Base-by-base conservation (phyloP, 2,797 vertebrate species). In the Iguana delicatissima region DNA sequence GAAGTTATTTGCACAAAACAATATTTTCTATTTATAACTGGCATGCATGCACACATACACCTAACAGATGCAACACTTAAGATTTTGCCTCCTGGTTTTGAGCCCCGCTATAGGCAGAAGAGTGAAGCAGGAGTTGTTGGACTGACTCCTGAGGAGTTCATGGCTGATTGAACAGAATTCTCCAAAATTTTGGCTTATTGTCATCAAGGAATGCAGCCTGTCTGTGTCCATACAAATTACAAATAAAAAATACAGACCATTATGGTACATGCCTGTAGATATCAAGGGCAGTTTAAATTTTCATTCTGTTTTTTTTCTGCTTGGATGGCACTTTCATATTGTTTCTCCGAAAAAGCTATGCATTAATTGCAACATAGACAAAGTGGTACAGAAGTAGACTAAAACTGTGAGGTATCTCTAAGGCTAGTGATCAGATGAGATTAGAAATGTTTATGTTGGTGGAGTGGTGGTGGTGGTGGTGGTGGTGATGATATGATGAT, bases 301-400 rank as follows among this genome's bases (percentile, higher is more conserved):
- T 85, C 72, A 62, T n/a, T 3, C 24, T 92, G 79, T 35, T 74
- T 57, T 46, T 46, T 46, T 46, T 46, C 2, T 46, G 42, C 42
- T 46, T 46, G 42, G 42, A 62, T 94, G 94, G 90, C 93, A 88
- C 90, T 95, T 93, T 92, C 12, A 87, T 83, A 86, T 62, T 91
- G 84, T 85, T 94, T 88, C 79, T 85, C 64, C 8, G 0, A 92
- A 13, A 0, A 0, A 62, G 86, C 92, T 80, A 7, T 87, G 1
- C 50, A 1, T n/a, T 0, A 86, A 91, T 88, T 67, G 57, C 0
- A 32, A 1, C 64, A 80, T 94, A 24, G 0, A 64, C 46, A 50
- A 4, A 80, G 62, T 80, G 67, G 42, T 90, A 42, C 52, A 87
- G 80, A 77, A 50, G 35, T 0, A 0, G 80, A 57, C 42, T 42